Base-by-base conservation (phyloP, 1,140 invertebrate genomes). In the Drosophila tsacasi region DNA sequence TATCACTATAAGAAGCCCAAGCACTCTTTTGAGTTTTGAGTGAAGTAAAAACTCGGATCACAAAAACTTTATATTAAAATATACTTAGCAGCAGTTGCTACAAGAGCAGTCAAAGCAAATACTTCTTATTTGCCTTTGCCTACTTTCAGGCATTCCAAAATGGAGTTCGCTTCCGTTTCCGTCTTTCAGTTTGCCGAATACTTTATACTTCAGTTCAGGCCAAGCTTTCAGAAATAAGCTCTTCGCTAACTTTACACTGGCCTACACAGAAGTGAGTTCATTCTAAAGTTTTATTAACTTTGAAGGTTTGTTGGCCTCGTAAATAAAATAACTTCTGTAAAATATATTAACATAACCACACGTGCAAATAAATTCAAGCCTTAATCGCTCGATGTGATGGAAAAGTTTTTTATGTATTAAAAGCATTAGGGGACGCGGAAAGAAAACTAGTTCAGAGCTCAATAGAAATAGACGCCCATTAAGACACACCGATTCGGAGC, bases 391-490 rank as follows among this genome's bases (percentile, higher is more conserved):
- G 10, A 40, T 37, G 54, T 44, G 30, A 67, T 60, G 54, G 62
- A 76, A 73, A 73, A 42, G 55, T 52, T 60, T 6, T 27, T n/a
- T 23, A 55, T 54, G 19, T 54, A 44, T 32, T 42, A 15, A 27
- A 23, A n/a, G 30, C 35, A 23, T 50, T 59, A 50, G 69, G 46
- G 37, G 39, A 69, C 40, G 63, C 47, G 63, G 67, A 52, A 73
- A 61, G 30, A 54, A 89, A 87, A 87, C 84, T 89, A 89, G 84
- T 87, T 87, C 84, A 89, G 84, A 62, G 65, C 54, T 17, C 40
- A 46, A 67, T 54, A 59, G 55, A 75, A 65, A 75, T 40, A 65
- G 61, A 52, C 19, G 32, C 23, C 15, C 30, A 66, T 32, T 40
- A 50, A 49, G 19, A 68, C 30, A 32, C 23, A 54, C 49, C 17